Base-by-base conservation (phyloP, 2,888 invertebrate genomes). In the Diarsia rubi region DNA sequence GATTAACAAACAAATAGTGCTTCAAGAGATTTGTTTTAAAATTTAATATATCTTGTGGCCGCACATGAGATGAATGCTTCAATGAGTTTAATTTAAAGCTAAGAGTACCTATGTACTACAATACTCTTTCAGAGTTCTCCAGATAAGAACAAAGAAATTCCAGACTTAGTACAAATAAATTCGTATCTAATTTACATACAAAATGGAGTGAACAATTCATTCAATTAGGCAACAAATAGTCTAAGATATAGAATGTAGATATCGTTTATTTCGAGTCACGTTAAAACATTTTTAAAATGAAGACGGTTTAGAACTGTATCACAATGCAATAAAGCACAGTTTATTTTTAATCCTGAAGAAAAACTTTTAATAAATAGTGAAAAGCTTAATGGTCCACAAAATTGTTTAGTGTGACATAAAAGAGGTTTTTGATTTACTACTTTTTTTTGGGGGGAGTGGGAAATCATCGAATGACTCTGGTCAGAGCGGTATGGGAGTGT, bases 351-450 rank as follows among this genome's bases (percentile, higher is more conserved):
- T 31, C 5, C 1, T 5, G 9, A 31, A 24, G 3, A 37, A 11
- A 19, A 69, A 63, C 52, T 27, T 74, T 72, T 67, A 59, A 69
- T 60, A 62, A 47, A 31, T 62, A 54, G 24, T 62, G 68, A 57
- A 64, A 68, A 69, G 57, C 42, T 57, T 63, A 69, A 78, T 78
- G 60, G 49, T 37, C 24, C 52, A 78, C 66, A 72, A 81, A 78
- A 74, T 69, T 68, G 67, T 84, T 83, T 72, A 75, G 62, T 77
- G 60, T 42, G 65, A 62, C 64, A 70, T 81, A 84, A 84, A 83
- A 81, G 11, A 54, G 31, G 52, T 45, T 76, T 83, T 73, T 76
- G 49, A 69, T 76, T 80, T 66, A 69, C 24, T 69, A 54, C 8
- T 42, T 14, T 62, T 11, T n/a, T n/a, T n/a, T n/a, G n/a, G n/a